A percentile compares a stretch with the other conserved stretches of the same genome.
phyloP scores from a whole-genome alignment of 2,797 vertebrate genomes.

The Hippopotamyrus pictus region DNA sequence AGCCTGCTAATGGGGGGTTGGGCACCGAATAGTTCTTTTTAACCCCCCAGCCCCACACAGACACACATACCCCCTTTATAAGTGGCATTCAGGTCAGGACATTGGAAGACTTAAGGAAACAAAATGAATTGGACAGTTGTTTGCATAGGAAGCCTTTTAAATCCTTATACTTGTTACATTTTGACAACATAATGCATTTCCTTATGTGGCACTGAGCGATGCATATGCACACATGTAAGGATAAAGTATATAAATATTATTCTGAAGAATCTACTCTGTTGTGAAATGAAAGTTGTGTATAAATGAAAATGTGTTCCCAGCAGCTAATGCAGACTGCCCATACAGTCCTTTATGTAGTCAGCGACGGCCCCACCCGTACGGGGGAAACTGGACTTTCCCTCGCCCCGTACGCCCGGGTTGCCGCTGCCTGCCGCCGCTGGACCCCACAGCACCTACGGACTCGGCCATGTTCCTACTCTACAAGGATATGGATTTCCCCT shows the following conservation, averaged over 20 bases:
- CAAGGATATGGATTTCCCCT: background rate
- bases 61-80: background rate
- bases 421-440: background rate
- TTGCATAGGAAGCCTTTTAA: background rate
- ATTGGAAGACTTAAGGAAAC: background rate
- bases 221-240: background rate
- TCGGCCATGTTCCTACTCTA: background rate
- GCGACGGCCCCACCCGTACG: background rate
- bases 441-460: background rate
- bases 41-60: too few relatives aligned
- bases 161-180: slow-evolving; percentile 4
- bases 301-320: slow-evolving; percentile 27
- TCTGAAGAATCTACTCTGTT: slow-evolving; percentile 16
- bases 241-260: slow-evolving; percentile 17
- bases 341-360: background rate
- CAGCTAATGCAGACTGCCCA: slow-evolving; percentile 11
- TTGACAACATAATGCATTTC: background rate
- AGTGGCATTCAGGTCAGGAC: slow-evolving; percentile 5
- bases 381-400: background rate
- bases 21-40: background rate
- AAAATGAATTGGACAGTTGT: background rate
- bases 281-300: slow-evolving; percentile 21
- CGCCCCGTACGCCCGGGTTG: background rate
- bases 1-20: background rate
- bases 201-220: background rate